These are phyloP conservation scores for Calycopis cecrops DNA, from an alignment of 1,140 invertebrate genomes.

Conservation along the genomic window DNA sequence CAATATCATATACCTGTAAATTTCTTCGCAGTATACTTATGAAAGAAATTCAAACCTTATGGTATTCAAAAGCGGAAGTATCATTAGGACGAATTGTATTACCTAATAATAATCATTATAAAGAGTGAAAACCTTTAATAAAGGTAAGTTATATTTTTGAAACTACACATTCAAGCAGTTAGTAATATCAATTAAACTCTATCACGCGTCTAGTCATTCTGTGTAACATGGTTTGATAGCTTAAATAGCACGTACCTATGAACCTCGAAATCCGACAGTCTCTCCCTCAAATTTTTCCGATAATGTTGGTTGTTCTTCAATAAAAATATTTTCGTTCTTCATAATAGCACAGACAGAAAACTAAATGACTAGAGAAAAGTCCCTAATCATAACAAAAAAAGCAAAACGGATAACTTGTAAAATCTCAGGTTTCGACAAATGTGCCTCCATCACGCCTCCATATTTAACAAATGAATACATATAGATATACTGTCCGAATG, in stretches of 20 bases:
- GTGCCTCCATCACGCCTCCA: constrained; percentile 67
- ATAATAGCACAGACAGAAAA: constrained; percentile 40
- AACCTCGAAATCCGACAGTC: constrained; percentile 52
- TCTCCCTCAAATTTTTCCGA: constrained; percentile 70
- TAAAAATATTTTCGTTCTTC: constrained; percentile 33
- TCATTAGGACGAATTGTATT: constrained; percentile 14
- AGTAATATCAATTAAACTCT: no score
- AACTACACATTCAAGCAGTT: no score
- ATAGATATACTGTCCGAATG: constrained; percentile 12
- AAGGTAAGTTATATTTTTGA: no score
- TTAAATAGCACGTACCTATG: constrained; percentile 40
- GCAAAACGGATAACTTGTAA: constrained; percentile 61
- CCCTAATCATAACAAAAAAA: constrained; percentile 50
- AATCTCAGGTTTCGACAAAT: constrained; percentile 57
- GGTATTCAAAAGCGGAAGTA: no score
- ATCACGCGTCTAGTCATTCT: no score
- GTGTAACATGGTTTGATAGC: constrained; percentile 43
- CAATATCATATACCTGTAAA: neutral
- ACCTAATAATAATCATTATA: constrained; percentile 22
- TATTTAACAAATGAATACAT: constrained; percentile 69
- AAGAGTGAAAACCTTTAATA: neutral
- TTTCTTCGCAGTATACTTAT: neutral
- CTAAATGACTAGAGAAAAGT: constrained; percentile 41
- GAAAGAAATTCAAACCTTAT: no score
- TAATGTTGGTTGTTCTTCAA: constrained; percentile 33